A percentile compares a stretch with the other conserved stretches of the same genome.
These are phyloP conservation scores for Trichopoda pennipes DNA, from an alignment of 2,888 invertebrate species.

Conservation along the genomic window DNA sequence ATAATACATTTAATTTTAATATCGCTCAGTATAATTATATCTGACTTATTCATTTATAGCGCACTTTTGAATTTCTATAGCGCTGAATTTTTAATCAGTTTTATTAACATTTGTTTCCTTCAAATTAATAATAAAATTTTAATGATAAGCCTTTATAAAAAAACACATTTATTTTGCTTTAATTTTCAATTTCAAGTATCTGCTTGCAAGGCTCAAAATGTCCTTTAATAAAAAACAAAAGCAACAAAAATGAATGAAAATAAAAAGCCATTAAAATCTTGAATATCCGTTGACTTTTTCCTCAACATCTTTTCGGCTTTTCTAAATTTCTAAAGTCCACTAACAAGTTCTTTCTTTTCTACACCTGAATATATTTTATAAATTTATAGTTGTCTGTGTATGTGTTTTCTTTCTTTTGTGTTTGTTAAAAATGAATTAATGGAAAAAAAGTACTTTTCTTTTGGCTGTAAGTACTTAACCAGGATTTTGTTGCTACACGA, in stretches of 20 bases:
- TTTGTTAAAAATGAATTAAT: slow-evolving; percentile 24
- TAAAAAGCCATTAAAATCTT: slow-evolving; percentile 19
- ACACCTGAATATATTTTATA: slow-evolving; percentile 40
- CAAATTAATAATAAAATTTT: not conserved
- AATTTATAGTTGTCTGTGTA: not conserved
- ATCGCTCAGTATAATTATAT: too few relatives aligned
- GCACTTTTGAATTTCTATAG: too few relatives aligned
- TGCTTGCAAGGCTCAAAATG: slow-evolving; percentile 2
- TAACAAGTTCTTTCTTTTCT: slow-evolving; percentile 5
- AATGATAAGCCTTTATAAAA: not conserved
- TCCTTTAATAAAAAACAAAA: not conserved
- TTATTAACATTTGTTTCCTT: too few relatives aligned
- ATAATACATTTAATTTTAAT: too few relatives aligned
- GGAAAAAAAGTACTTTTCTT: slow-evolving; percentile 41
- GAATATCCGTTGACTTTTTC: slow-evolving; percentile 18
- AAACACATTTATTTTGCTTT: not conserved
- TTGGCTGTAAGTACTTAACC: slow-evolving; percentile 43
- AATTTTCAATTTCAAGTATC: not conserved
- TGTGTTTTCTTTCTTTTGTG: slow-evolving; percentile 4
- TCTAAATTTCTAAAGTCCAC: slow-evolving; percentile 28
- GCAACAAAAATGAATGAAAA: slow-evolving; percentile 5
- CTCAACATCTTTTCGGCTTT: not conserved
- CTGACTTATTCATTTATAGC: too few relatives aligned
- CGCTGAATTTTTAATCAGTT: too few relatives aligned
- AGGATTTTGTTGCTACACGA: slow-evolving; percentile 28